Percentiles rank a stretch among this genome's conserved stretches.
phyloP scores from a whole-genome alignment of 2,888 invertebrate genomes.

The Resseliella maxima region DNA sequence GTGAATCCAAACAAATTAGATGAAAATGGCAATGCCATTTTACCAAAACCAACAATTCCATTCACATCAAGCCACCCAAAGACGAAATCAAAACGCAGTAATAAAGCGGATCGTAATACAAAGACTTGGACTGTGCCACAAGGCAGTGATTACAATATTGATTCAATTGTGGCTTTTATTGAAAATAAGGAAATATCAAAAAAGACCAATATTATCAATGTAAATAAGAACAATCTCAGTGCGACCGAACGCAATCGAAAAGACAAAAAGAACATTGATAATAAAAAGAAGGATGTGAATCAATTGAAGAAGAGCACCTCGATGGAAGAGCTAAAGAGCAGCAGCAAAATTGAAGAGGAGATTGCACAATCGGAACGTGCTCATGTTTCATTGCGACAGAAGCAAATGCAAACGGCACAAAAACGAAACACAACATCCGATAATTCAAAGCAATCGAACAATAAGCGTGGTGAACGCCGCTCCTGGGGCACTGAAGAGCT shows the following conservation, averaged over 20 bases:
- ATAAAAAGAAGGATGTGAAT: constrained; percentile 65
- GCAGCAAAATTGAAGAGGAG: constrained; percentile 79
- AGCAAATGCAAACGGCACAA: constrained; percentile 62
- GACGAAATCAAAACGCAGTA: constrained; percentile 68
- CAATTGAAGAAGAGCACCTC: constrained; percentile 79
- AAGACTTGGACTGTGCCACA: constrained; percentile 68
- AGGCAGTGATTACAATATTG: constrained; percentile 80
- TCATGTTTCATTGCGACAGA: constrained; percentile 63
- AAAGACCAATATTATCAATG: constrained; percentile 68
- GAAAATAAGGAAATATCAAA: constrained; percentile 70
- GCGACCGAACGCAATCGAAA: constrained; percentile 66
- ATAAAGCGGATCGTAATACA: constrained; percentile 70
- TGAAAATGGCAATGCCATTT: constrained; percentile 84
- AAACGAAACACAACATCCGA: constrained; percentile 62
- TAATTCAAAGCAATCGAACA: constrained; percentile 58
- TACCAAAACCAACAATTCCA: constrained; percentile 67
- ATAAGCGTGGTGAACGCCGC: constrained; percentile 69
- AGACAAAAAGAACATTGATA: constrained; percentile 66
- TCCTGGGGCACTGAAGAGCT: constrained; percentile 77
- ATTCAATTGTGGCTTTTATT: constrained; percentile 81
- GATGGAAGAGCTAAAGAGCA: constrained; percentile 80
- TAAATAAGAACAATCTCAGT: constrained; percentile 66
- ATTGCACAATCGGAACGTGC: constrained; percentile 68
- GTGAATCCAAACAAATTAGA: constrained; percentile 70
- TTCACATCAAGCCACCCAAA: constrained; percentile 62